Base-by-base conservation (phyloP, 2,888 invertebrate genomes). In the Leptopilina myrica region DNA sequence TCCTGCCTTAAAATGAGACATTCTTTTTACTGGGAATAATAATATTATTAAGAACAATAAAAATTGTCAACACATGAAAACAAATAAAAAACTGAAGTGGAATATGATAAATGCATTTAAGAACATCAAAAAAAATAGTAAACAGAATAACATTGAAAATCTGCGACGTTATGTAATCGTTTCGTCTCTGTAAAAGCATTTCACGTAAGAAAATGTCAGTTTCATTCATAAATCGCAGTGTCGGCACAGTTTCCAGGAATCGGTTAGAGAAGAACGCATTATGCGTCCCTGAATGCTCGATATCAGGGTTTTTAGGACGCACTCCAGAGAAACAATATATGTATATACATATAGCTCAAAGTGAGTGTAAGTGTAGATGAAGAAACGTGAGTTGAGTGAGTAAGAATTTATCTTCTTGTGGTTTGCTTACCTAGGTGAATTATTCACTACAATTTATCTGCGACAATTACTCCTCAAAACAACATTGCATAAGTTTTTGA, bases 401-500 rank as follows among this genome's bases (percentile, higher is more conserved):
- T 64, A 78, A 64, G 73, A 64, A 80, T 67, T 77, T 56, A 77
- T 76, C 62, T 75, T 81, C 73, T 78, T 67, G 76, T 49, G 80
- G 80, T 82, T 84, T 78, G 76, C 78, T 84, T 78, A 77, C 65
- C 8, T 49, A 82, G 84, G 82, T 82, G 80, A 81, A 81, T 66
- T 78, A 80, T 76, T 78, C 76, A 76, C 15, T 14, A 76, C 62
- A 80, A 82, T 77, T 83, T 80, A 80, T 83, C 77, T 77, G 4
- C 11, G 80, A 75, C 79, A 78, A 80, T 84, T 84, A 83, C 81
- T 75, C 82, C 83, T 82, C 69, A 79, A 81, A 85, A 85, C 82
- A 81, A 26, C 78, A 67, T 76, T 73, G 56, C 66, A 64, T 77
- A 59, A 76, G 43, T 59, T 12, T 59, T 67, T 81, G 2, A 0